Evolutionary conservation across 2,797 vertebrate species (phyloP), one percentile per base, ranked within the genome.

Genomic region (Sebastes minor): DNA sequence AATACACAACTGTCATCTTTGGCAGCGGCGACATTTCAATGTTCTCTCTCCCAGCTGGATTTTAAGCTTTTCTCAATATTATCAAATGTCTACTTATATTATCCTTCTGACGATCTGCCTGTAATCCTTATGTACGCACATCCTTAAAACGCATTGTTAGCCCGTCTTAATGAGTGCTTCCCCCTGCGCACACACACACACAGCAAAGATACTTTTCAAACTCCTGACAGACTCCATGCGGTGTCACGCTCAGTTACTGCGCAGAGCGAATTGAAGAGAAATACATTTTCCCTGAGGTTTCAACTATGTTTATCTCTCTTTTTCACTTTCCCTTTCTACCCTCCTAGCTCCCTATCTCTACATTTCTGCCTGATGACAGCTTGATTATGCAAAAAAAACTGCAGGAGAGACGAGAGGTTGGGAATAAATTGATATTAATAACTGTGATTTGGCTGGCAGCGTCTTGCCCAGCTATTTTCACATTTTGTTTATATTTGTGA

Each of bases 381-480:
- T 94, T 95, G 94, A 95, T 95, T 94, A 95, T 93, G 91, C 91
- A 89, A 84, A 91, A 89, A 42, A 42, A 42, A 42, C 38, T 80
- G 89, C 86, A 80, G 78, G 86, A 92, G 91, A 87, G 92, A 93
- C 76, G 82, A 89, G 85, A 88, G 86, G 74, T 86, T 91, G 88
- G 86, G 86, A 87, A 94, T 94, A 94, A 92, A 95, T 93, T 91
- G 89, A 92, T 94, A 94, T 92, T 94, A 95, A 94, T 94, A 94
- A 93, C 91, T 83, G 77, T 92, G 88, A 93, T 95, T 93, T 93
- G 84, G 86, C 88, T 86, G 92, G 85, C 83, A 86, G 92, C 84
- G 65, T 89, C 89, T 86, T 79, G 75, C 81, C 90, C 84, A 55
- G 88, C 88, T 84, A 88, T 91, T 92, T 91, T 86, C 87, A 66